Base-by-base conservation (phyloP, 2,888 invertebrate genomes). In the Temnothorax ravouxi region DNA sequence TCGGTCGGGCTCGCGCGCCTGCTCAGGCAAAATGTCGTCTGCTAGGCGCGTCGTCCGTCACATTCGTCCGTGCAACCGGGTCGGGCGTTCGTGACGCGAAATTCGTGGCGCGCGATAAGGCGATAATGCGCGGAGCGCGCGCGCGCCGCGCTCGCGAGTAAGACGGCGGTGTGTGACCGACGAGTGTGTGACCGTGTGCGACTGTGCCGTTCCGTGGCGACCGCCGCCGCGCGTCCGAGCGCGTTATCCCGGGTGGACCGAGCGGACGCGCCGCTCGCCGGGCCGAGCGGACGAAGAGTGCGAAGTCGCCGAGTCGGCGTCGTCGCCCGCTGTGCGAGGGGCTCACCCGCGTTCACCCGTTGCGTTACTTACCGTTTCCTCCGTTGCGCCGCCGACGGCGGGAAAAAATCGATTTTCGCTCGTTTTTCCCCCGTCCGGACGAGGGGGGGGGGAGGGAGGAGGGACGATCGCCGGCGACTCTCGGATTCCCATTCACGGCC, bases 11-110 rank as follows among this genome's bases (percentile, higher is more conserved):
- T 90, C 61, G 61, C 92, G 91, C 85, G 61, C 18, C n/a, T n/a
- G n/a, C n/a, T 76, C 84, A 90, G 86, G 87, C 92, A 94, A 94
- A 93, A 94, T 94, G 94, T 94, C 94, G 94, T 94, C 94, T 93
- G 93, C 94, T 93, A 92, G 91, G 91, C 93, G 93, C 93, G 93
- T 94, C 93, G 94, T 93, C 91, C 90, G 77, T 79, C 56, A 34
- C 34, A 59, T 71, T 47, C 56, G 62, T 67, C 34, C 92, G 9
- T 90, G 15, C 62, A 92, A 93, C 93, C 93, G 93, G 93, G 92
- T 71, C 71, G 71, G 59, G 91, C 88, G 89, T 91, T 91, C 88
- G 92, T 91, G 92, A 93, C 90, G 92, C 86, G 91, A 91, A 91
- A 92, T 91, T 92, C 86, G 90, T 71, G 47, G 87, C 89, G 91